Base-by-base conservation (phyloP, 1,140 invertebrate genomes). In the Drosophila pseudoananassae region DNA sequence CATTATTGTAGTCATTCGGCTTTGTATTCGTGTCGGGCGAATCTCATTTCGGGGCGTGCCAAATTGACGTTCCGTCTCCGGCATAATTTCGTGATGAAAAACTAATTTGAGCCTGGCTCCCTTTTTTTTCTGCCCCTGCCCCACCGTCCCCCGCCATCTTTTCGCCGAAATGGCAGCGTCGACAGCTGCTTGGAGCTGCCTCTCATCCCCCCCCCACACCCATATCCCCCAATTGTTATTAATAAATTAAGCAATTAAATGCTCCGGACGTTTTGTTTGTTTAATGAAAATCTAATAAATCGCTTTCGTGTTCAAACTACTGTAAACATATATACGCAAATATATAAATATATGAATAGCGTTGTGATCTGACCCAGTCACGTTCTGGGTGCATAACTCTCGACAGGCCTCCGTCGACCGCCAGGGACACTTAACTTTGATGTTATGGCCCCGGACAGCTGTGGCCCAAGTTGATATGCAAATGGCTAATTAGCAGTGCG, bases 231-330 rank as follows among this genome's bases (percentile, higher is more conserved):
- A 7, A 77, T 76, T 69, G 69, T 87, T 87, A 87, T 85, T 85
- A 82, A 85, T 85, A 85, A 85, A 85, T 85, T 81, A 87, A 82
- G 82, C 82, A 85, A 87, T 85, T 85, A 85, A 87, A 87, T 75
- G 82, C 60, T 69, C 54, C 72, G 74, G 47, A 76, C 69, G 76
- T 74, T 81, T 85, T 85, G 82, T 85, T 87, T 87, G 65, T 64
- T 71, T 78, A 76, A 87, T 85, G 78, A 78, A 84, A 85, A 85
- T 85, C 82, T 66, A 85, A 85, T 85, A 78, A 85, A 75, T 85
- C 79, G 73, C 82, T 75, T 66, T 71, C 72, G 68, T 84, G 80
- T 73, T 47, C 53, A 14, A 66, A 56, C 52, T 49, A 74, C 43
- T 71, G 2, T 1, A 10, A 9, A 17, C 17, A 20, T 23, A 23